Evolutionary conservation across 92 coral and sea anemone genomes (phyloP).

Genomic region (Heteractis magnifica): DNA sequence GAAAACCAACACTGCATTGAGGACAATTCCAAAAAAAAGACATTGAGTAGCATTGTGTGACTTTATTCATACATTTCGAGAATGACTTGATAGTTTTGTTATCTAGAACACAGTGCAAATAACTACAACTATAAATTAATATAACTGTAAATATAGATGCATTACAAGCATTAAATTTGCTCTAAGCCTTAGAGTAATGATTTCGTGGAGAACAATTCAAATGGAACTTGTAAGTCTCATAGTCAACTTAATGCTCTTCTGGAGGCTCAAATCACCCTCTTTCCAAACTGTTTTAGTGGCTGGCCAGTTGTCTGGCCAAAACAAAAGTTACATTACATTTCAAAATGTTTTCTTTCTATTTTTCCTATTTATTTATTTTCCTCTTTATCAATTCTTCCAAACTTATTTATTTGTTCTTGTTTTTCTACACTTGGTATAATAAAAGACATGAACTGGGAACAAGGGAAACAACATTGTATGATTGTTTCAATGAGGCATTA

Average conservation of each 20-base stretch:
- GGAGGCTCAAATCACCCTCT: neutral
- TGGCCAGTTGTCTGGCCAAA: neutral
- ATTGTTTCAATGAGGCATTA: neutral
- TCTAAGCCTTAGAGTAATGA: too few relatives aligned
- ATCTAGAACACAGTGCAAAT: too few relatives aligned
- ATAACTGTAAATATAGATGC: too few relatives aligned
- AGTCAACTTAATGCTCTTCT: neutral
- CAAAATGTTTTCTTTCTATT: neutral
- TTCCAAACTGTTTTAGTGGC: neutral
- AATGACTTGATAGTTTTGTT: too few relatives aligned
- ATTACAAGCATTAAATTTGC: too few relatives aligned
- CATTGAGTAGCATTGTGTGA: too few relatives aligned
- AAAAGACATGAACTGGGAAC: slow-evolving; percentile 2
- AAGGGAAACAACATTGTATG: neutral
- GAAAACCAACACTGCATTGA: neutral
- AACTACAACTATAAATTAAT: too few relatives aligned
- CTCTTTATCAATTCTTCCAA: neutral
- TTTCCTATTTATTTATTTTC: neutral
- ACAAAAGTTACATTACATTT: neutral
- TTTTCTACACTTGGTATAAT: neutral
- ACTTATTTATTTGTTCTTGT: neutral
- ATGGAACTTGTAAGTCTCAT: too few relatives aligned
- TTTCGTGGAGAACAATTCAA: too few relatives aligned
- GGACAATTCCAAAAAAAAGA: too few relatives aligned
- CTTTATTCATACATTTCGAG: too few relatives aligned